Conservation (phyloP, 2,113 vertebrate genomes). For the Psittacula cyanocephala region DNA sequence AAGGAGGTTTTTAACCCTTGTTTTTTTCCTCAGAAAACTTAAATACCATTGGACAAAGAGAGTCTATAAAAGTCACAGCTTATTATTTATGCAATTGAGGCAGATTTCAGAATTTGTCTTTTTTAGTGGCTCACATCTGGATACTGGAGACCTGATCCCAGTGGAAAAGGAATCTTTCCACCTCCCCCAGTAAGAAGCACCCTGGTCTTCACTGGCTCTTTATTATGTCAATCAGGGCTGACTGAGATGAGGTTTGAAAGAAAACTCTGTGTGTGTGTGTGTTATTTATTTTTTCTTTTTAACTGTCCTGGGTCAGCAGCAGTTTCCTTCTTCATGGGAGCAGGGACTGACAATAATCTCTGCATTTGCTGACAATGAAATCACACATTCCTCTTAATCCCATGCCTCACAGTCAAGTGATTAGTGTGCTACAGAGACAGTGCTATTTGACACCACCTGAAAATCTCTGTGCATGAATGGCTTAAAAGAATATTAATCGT, state of each 20-base stretch:
- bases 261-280: neutral
- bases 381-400: neutral
- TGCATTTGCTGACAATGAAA: neutral
- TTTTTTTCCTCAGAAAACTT: neutral
- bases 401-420: neutral
- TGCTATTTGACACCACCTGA: conserved; percentile 9
- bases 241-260: neutral
- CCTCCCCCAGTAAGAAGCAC: neutral
- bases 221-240: neutral
- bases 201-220: neutral
- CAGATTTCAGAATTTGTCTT: neutral
- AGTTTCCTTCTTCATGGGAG: neutral
- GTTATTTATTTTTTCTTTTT: neutral
- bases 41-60: neutral
- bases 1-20: neutral
- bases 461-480: neutral
- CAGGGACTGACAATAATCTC: neutral
- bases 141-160: neutral
- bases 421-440: neutral
- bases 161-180: neutral
- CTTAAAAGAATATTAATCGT: conserved; percentile 27
- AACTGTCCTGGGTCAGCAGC: neutral
- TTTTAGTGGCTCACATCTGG: neutral
- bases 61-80: neutral
- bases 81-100: neutral